Evolutionary conservation across 2,797 vertebrate species (phyloP).

Genomic region (Hoplostethus atlanticus): DNA sequence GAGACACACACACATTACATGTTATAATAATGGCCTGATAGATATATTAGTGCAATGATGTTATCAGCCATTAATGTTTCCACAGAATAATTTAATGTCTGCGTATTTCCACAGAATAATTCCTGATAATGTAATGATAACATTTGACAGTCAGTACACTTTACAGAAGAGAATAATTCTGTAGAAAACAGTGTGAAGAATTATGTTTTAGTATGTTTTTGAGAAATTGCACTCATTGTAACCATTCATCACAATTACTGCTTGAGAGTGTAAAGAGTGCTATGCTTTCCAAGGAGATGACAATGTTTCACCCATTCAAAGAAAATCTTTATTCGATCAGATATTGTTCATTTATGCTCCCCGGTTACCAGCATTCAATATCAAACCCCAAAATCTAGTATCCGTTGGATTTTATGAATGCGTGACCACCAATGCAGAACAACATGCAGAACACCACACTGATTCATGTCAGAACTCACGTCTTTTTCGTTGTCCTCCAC

Average conservation of each 20-base stretch:
- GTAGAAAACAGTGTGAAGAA: not conserved
- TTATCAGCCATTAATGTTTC: not conserved
- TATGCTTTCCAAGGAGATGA: not conserved
- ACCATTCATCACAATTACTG: not conserved
- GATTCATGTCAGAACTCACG: slow-evolving; percentile 72
- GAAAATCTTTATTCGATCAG: not conserved
- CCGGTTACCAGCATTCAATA: not conserved
- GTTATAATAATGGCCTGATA: slow-evolving; percentile 31
- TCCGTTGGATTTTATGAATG: not conserved
- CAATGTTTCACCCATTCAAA: not conserved
- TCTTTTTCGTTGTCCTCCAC: slow-evolving; percentile 96
- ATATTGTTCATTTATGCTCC: not conserved
- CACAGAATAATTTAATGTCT: not conserved
- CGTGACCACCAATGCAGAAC: not conserved
- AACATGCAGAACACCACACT: not conserved
- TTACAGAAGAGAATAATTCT: not conserved
- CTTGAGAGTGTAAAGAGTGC: not conserved
- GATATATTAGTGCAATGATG: slow-evolving; percentile 72
- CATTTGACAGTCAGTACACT: not conserved
- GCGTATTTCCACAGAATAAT: not conserved
- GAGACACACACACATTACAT: slow-evolving; percentile 34
- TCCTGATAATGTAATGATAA: not conserved
- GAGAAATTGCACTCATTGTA: not conserved
- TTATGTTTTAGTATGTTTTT: not conserved
- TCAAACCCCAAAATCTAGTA: not conserved